Evolutionary conservation across 2,888 invertebrate species (phyloP).

Genomic region (Drepana falcataria): DNA sequence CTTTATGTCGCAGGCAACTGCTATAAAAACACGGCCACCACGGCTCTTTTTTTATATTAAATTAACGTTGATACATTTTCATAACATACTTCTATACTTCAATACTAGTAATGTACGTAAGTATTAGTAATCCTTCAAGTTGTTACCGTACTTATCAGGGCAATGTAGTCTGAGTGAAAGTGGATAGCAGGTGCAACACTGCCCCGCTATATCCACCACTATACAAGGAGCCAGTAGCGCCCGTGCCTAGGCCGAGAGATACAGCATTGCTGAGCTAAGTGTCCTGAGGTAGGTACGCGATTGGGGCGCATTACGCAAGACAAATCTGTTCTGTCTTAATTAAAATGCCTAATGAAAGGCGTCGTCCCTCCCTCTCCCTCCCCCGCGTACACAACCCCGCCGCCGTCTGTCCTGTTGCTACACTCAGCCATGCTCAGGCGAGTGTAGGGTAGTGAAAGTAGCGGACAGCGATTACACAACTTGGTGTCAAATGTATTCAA

Average conservation of each 20-base stretch:
- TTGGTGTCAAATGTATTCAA: too few relatives aligned
- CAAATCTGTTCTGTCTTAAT: constrained; percentile 33
- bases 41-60: too few relatives aligned
- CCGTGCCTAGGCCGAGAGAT: background rate
- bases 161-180: background rate
- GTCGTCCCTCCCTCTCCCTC: constrained; percentile 1
- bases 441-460: background rate
- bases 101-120: too few relatives aligned
- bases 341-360: constrained; percentile 52
- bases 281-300: constrained; percentile 10
- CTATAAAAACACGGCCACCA: too few relatives aligned
- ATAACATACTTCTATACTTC: too few relatives aligned
- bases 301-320: constrained; percentile 19
- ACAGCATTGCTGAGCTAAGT: background rate
- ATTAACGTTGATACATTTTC: too few relatives aligned
- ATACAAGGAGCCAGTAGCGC: background rate
- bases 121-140: too few relatives aligned
- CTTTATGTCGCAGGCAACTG: too few relatives aligned
- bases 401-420: constrained; percentile 14
- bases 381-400: constrained; percentile 4
- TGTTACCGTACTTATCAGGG: too few relatives aligned
- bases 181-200: background rate
- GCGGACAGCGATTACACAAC: background rate
- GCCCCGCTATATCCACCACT: background rate
- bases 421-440: constrained; percentile 18